Evolutionary conservation across 2,797 vertebrate genomes (phyloP), one percentile per base, ranked within the genome.

Genomic region (Crocidura indochinensis): DNA sequence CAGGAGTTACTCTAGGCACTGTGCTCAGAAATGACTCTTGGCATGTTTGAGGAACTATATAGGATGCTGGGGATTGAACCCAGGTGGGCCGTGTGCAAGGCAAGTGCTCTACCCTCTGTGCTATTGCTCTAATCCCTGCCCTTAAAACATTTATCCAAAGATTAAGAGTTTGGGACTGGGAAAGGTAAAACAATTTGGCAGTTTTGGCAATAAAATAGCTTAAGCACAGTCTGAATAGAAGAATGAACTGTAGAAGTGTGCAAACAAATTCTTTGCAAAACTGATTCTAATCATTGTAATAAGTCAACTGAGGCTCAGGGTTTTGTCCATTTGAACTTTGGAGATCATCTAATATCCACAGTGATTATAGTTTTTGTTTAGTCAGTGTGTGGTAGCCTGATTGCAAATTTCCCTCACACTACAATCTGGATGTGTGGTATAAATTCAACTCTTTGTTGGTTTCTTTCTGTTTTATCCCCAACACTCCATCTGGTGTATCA

Each of bases 391-490:
- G 76, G 29, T 49, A 84, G n/a, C 38, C 19, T 29, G 47, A 72
- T 49, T 72, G 31, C 10, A 94, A 82, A 72, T 83, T 79, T 85
- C n/a, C 69, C 26, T 94, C 72, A n/a, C 12, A n/a, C 38, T 84
- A 2, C 51, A 65, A 89, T 47, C 72, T 81, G 14, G 64, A 67
- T 62, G 5, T 69, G 2, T 49, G 8, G 17, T 68, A 71, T 65
- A 89, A 79, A 82, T 51, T 82, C 9, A 80, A 20, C 24, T 71
- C 24, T 14, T 75, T 46, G 3, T 67, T 71, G 49, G 20, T 90
- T 69, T 80, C 72, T 78, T 64, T 29, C 80, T 44, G 15, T 46
- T 38, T 64, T n/a, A 0, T 0, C 19, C 9, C 10, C 20, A 51
- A 69, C 51, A 0, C 2, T 78, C 60, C 27, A 24, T n/a, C 19